These are phyloP conservation scores for Poecilia velifera DNA, from an alignment of 2,797 vertebrate genomes.

Conservation along the genomic window DNA sequence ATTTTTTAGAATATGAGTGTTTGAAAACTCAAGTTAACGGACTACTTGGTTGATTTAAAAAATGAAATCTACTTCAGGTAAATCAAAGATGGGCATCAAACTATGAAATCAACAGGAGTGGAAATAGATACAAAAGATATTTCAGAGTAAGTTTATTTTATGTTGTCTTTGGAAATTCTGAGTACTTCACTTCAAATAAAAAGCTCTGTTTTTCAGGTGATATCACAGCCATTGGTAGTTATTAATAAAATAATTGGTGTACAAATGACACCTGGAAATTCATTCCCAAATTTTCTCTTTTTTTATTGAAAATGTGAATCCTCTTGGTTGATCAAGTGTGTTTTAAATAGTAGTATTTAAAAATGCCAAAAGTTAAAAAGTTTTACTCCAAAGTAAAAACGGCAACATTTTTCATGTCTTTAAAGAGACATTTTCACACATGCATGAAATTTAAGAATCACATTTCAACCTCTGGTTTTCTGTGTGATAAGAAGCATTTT, in stretches of 20 bases:
- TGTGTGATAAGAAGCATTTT: not conserved
- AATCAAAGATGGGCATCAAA: not conserved
- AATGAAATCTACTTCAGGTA: not conserved
- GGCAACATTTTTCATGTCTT: not conserved
- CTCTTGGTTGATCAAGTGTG: not conserved
- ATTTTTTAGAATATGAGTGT: not conserved
- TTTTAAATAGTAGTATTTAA: not conserved
- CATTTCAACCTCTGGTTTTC: not conserved
- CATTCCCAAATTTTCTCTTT: not conserved
- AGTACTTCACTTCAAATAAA: not conserved
- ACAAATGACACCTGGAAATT: not conserved
- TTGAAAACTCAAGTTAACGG: conserved; percentile 1
- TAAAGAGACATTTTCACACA: not conserved
- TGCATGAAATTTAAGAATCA: not conserved
- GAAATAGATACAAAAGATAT: not conserved
- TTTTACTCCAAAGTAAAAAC: not conserved
- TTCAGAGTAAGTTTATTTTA: not conserved
- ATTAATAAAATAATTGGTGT: not conserved
- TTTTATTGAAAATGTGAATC: not conserved
- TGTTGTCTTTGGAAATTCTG: not conserved
- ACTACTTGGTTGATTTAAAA: not conserved
- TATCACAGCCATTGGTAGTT: not conserved
- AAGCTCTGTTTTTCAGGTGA: not conserved
- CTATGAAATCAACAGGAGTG: not conserved
- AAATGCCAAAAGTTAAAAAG: not conserved